phyloP scores from a whole-genome alignment of 1,140 invertebrate genomes.

The Dufourea novaeangliae region DNA sequence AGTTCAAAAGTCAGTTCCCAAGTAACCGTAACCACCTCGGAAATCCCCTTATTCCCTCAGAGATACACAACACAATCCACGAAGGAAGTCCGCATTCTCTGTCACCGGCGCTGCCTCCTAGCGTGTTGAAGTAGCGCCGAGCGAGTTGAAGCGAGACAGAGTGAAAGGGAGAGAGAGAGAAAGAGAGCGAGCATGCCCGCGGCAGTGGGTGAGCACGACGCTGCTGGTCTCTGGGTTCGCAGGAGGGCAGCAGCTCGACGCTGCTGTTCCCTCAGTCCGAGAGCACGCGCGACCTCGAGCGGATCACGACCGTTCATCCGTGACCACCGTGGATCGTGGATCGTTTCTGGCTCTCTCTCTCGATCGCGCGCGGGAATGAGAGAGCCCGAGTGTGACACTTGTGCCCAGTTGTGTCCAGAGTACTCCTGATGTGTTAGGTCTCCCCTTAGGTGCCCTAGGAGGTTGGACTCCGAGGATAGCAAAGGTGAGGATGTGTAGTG shows the following conservation, averaged over 20 bases:
- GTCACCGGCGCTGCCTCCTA: neutral
- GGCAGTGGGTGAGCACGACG: constrained; percentile 55
- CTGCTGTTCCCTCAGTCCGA: constrained; percentile 60
- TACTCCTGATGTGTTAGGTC: neutral
- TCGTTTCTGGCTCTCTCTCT: neutral
- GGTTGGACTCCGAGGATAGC: neutral
- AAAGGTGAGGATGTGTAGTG: neutral
- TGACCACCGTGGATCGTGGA: constrained; percentile 12
- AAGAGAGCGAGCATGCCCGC: constrained; percentile 52
- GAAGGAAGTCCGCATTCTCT: neutral
- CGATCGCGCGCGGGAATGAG: constrained; percentile 7
- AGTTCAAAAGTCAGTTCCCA: too few relatives aligned
- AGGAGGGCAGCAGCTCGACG: constrained; percentile 62
- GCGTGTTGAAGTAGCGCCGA: neutral
- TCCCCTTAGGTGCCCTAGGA: neutral
- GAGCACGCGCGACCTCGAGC: constrained; percentile 68
- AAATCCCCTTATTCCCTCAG: too few relatives aligned
- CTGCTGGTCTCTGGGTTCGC: constrained; percentile 66
- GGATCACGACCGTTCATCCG: constrained; percentile 48
- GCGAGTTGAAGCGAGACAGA: neutral
- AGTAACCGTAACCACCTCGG: too few relatives aligned
- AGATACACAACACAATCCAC: too few relatives aligned
- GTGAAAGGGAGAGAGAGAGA: constrained; percentile 19
- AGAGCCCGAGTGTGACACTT: neutral
- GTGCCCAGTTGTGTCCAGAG: neutral